Evolutionary conservation across 2,797 vertebrate species (phyloP), one percentile per base, ranked within the genome.

Genomic region (Acropternis orthonyx): DNA sequence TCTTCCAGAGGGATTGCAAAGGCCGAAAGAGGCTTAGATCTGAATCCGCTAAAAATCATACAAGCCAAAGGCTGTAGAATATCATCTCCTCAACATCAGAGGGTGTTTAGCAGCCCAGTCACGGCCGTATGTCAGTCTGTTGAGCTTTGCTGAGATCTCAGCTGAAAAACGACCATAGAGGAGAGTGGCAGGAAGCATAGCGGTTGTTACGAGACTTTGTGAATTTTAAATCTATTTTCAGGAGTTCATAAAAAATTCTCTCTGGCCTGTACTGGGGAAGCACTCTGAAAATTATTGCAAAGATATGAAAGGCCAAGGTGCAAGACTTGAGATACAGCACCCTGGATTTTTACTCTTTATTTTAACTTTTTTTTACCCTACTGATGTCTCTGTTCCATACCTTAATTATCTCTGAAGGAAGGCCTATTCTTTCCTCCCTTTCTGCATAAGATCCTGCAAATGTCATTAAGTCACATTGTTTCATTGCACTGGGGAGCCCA

Each of bases 171-270:
- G 88, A 67, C 93, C 90, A 2, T 9, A 48, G 34, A 88, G 85
- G 83, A 95, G 89, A 95, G 86, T 77, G 89, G 88, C 84, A 92
- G 92, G 94, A 87, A 89, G 92, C 56, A 44, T 36, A 89, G 91
- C 3, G 2, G 80, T 75, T 90, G 92, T 95, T 88, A 91, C 0
- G 62, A 92, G 94, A 80, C 87, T 96, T 96, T 93, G 95, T 97
- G 94, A 97, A 97, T 97, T 96, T 96, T 97, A 97, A 93, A 97
- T 94, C 73, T 89, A 14, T 86, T 95, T 97, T 89, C 93, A 49
- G 72, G 93, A 77, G 82, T 94, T 95, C 87, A 96, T 97, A 92
- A 96, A 96, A 96, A 94, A 97, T 96, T 97, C 94, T 96, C 91
- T 96, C 90, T 95, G 67, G 92, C 93, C 93, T 72, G 10, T 75